These are phyloP conservation scores for Parauchenoglanis ngamensis DNA, from an alignment of 2,797 vertebrate species.

Conservation along the genomic window DNA sequence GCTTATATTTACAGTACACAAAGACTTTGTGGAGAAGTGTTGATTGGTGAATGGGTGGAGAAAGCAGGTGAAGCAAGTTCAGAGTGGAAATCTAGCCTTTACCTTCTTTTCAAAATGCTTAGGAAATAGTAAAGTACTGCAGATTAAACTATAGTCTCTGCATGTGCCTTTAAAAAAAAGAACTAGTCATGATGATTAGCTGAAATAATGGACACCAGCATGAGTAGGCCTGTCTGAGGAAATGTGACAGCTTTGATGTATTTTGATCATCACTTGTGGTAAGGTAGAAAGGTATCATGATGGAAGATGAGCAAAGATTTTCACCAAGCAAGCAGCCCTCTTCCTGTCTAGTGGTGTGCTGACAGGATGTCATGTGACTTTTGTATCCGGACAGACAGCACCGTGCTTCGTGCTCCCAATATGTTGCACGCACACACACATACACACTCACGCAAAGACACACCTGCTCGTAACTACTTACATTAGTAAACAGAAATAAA, in stretches of 20 bases:
- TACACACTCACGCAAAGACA: not conserved
- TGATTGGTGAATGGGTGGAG: conserved; percentile 7
- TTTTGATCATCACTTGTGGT: conserved; percentile 4
- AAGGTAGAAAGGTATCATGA: conserved; percentile 14
- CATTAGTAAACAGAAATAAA: conserved; percentile 22
- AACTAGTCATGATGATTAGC: not conserved
- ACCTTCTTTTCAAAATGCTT: conserved; percentile 1
- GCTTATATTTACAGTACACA: conserved; percentile 47
- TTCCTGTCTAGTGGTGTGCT: conserved; percentile 69
- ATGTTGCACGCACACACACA: conserved; percentile 34
- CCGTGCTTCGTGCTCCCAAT: conserved; percentile 53
- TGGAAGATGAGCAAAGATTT: conserved; percentile 60
- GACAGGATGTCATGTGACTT: conserved; percentile 74
- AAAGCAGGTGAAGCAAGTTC: conserved; percentile 9
- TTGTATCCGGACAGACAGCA: conserved; percentile 66
- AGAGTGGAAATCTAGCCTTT: not conserved
- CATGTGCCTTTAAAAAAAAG: not conserved
- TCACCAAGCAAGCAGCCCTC: conserved; percentile 66
- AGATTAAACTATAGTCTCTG: not conserved
- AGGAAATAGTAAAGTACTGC: not conserved
- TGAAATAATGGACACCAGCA: not conserved
- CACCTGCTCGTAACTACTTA: not conserved
- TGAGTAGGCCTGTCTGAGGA: not conserved
- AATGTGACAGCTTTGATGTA: not conserved
- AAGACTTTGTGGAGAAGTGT: not conserved